phyloP scores from a whole-genome alignment of 2,888 invertebrate species.

The Mythimna pallens region DNA sequence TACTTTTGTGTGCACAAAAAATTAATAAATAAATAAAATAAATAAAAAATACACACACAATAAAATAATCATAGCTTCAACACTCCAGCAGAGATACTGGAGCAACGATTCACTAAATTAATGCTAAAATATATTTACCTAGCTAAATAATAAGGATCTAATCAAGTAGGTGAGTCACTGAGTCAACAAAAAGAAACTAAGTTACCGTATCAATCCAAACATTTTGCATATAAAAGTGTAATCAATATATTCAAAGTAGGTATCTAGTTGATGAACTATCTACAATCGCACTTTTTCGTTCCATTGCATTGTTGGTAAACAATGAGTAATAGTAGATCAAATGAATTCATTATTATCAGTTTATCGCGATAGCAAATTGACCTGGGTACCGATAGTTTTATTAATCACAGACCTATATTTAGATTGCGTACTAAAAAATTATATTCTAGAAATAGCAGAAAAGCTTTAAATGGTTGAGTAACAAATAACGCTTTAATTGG shows the following conservation, averaged over 20 bases:
- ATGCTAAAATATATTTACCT: background rate
- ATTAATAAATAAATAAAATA: too few relatives aligned
- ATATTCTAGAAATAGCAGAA: constrained; percentile 18
- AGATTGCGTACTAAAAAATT: constrained; percentile 14
- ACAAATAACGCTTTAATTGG: constrained; percentile 20
- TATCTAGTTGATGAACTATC: constrained; percentile 15
- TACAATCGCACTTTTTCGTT: constrained; percentile 25
- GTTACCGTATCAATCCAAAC: background rate
- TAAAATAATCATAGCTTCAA: too few relatives aligned
- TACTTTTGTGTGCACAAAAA: too few relatives aligned
- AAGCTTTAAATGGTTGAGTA: constrained; percentile 8
- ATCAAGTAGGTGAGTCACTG: background rate
- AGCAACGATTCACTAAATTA: too few relatives aligned
- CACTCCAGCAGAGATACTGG: too few relatives aligned
- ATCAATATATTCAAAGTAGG: constrained; percentile 15
- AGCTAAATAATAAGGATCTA: background rate
- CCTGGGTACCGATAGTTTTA: constrained; percentile 27
- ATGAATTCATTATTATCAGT: constrained; percentile 32
- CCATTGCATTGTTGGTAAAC: constrained; percentile 52
- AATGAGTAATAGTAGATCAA: constrained; percentile 45
- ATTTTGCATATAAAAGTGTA: constrained; percentile 22
- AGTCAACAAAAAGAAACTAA: background rate
- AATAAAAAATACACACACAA: too few relatives aligned
- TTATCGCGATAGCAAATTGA: constrained; percentile 23
- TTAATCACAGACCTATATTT: constrained; percentile 16